A percentile compares a stretch with the other conserved stretches of the same genome.
phyloP scores from a whole-genome alignment of 2,797 vertebrate genomes.

The Enoplosus armatus region DNA sequence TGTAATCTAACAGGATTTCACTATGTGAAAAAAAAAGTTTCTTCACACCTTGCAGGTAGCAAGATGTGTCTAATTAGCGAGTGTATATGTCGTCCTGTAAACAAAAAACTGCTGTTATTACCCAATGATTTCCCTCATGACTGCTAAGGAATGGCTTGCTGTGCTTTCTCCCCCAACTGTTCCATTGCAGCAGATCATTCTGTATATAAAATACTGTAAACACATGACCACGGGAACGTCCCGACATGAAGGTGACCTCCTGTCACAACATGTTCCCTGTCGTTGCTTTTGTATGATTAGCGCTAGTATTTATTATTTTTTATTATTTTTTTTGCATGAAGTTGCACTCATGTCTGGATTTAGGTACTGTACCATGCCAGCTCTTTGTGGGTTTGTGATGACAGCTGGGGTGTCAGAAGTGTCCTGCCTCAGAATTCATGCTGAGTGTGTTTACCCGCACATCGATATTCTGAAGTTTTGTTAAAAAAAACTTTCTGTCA shows the following conservation, averaged over 20 bases:
- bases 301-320: slow-evolving; percentile 36
- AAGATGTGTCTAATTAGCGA: slow-evolving; percentile 83
- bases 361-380: slow-evolving; percentile 70
- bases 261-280: slow-evolving; percentile 62
- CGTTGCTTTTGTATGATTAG: slow-evolving; percentile 76
- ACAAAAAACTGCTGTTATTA: slow-evolving; percentile 82
- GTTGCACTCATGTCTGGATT: slow-evolving; percentile 76
- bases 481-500: neutral
- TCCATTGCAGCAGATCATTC: slow-evolving; percentile 70
- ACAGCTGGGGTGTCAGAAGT: slow-evolving; percentile 60
- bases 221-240: slow-evolving; percentile 58
- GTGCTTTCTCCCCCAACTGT: slow-evolving; percentile 61
- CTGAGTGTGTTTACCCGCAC: slow-evolving; percentile 60
- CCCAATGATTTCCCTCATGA: slow-evolving; percentile 75
- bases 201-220: slow-evolving; percentile 78
- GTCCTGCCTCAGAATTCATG: slow-evolving; percentile 59
- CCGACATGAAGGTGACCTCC: slow-evolving; percentile 53
- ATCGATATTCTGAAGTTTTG: slow-evolving; percentile 23
- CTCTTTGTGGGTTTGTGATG: slow-evolving; percentile 67
- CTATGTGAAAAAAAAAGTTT: slow-evolving; percentile 84
- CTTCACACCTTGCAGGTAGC: slow-evolving; percentile 81
- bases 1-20: slow-evolving; percentile 85
- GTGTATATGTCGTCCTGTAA: slow-evolving; percentile 86
- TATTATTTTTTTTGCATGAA: slow-evolving; percentile 77
- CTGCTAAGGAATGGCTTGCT: slow-evolving; percentile 80